These are phyloP conservation scores for Drosophila murphyi DNA, from an alignment of 1,140 invertebrate species.

Conservation along the genomic window DNA sequence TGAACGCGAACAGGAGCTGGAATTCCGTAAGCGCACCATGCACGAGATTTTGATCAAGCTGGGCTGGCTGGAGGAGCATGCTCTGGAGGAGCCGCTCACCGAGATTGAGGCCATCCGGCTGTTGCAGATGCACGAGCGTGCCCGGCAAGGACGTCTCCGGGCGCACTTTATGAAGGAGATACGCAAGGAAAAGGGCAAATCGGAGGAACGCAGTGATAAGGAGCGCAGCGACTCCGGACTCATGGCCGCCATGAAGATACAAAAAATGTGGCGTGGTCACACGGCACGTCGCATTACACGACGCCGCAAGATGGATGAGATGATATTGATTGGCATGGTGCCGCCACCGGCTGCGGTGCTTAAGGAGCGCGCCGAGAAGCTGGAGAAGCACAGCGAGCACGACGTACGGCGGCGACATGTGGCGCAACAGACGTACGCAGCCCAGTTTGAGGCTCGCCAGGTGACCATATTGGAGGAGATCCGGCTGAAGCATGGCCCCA, in stretches of 20 bases:
- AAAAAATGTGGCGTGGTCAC: conserved; percentile 93
- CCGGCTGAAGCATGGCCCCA: conserved; percentile 87
- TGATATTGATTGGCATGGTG: conserved; percentile 93
- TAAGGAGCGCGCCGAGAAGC: conserved; percentile 69
- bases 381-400: conserved; percentile 72
- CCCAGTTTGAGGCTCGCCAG: conserved; percentile 87
- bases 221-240: conserved; percentile 85
- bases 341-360: conserved; percentile 84
- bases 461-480: conserved; percentile 87
- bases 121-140: conserved; percentile 95
- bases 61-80: conserved; percentile 88
- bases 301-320: conserved; percentile 91
- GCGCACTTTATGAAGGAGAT: conserved; percentile 97
- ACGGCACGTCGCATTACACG: conserved; percentile 89
- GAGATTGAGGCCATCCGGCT: conserved; percentile 93
- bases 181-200: conserved; percentile 90
- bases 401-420: conserved; percentile 85
- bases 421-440: conserved; percentile 87
- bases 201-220: conserved; percentile 85
- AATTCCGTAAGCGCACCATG: conserved; percentile 87
- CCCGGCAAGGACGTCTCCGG: conserved; percentile 92
- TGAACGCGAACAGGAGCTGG: conserved; percentile 88
- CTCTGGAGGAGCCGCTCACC: conserved; percentile 87
- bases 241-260: conserved; percentile 90
- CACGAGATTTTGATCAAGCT: conserved; percentile 88